phyloP scores from a whole-genome alignment of 1,140 invertebrate genomes.

The Drosophila pruinosa region DNA sequence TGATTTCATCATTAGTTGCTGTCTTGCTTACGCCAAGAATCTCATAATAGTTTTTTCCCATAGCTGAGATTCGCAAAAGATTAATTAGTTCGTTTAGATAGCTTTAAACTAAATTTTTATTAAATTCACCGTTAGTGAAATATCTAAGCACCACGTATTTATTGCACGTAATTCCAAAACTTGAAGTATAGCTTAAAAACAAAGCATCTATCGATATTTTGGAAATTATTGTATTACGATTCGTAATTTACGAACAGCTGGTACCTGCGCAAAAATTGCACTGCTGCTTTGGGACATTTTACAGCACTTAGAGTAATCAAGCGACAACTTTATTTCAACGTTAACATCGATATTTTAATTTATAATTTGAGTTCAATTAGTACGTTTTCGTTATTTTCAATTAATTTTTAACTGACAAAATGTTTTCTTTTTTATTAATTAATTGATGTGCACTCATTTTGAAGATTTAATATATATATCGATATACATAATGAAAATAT shows the following conservation, averaged over 20 bases:
- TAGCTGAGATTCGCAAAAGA: not conserved
- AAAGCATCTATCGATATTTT: not conserved
- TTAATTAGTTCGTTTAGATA: not conserved
- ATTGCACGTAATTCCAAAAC: conserved; percentile 8
- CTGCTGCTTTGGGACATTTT: not conserved
- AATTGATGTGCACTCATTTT: not conserved
- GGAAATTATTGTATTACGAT: not conserved
- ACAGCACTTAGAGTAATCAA: too few relatives aligned
- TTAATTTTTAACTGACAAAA: too few relatives aligned
- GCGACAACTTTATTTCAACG: not conserved
- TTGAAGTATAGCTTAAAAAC: not conserved
- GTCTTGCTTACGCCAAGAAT: conserved; percentile 49
- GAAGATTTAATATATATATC: not conserved
- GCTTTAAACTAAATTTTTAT: not conserved
- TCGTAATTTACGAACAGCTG: too few relatives aligned
- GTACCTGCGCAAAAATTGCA: not conserved
- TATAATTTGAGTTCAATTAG: not conserved
- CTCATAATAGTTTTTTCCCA: conserved; percentile 58
- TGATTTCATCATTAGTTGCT: conserved; percentile 47
- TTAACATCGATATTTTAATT: not conserved
- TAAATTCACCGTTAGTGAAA: not conserved
- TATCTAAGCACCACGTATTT: not conserved
- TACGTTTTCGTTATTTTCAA: too few relatives aligned
- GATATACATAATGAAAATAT: not conserved
- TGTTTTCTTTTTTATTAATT: too few relatives aligned